Evolutionary conservation across 2,797 vertebrate genomes (phyloP).

Genomic region (Yasuhikotakia modesta): DNA sequence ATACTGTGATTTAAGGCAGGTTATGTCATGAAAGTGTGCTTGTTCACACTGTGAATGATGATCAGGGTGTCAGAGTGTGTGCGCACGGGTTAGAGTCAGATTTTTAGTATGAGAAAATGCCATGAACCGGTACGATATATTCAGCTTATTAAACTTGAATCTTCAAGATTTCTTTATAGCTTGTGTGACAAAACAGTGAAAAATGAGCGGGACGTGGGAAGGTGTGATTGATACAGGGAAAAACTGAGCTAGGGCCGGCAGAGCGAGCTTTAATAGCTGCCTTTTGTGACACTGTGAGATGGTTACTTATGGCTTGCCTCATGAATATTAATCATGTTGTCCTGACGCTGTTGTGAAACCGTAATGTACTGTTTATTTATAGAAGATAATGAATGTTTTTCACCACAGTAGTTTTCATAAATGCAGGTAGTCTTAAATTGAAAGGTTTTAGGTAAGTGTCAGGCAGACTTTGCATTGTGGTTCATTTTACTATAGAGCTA

Average conservation of each 20-base stretch:
- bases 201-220: not conserved
- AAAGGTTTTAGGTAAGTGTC: not conserved
- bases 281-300: not conserved
- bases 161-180: not conserved
- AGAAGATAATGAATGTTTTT: not conserved
- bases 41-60: slow-evolving; percentile 40
- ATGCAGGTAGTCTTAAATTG: not conserved
- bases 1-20: slow-evolving; percentile 47
- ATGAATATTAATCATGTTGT: not conserved
- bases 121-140: not conserved
- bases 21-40: slow-evolving; percentile 13
- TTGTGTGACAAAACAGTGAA: not conserved
- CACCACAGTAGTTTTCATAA: not conserved
- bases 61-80: slow-evolving; percentile 15
- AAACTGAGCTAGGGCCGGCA: not conserved
- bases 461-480: not conserved
- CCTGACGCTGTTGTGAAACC: not conserved
- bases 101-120: not conserved
- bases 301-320: not conserved
- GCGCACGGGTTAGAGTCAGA: not conserved
- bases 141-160: not conserved
- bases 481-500: not conserved
- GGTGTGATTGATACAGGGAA: not conserved
- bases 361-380: not conserved
- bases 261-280: not conserved